Evolutionary conservation across 1,140 invertebrate genomes (phyloP), one percentile per base, ranked within the genome.

Genomic region (Eriosoma lanigerum): DNA sequence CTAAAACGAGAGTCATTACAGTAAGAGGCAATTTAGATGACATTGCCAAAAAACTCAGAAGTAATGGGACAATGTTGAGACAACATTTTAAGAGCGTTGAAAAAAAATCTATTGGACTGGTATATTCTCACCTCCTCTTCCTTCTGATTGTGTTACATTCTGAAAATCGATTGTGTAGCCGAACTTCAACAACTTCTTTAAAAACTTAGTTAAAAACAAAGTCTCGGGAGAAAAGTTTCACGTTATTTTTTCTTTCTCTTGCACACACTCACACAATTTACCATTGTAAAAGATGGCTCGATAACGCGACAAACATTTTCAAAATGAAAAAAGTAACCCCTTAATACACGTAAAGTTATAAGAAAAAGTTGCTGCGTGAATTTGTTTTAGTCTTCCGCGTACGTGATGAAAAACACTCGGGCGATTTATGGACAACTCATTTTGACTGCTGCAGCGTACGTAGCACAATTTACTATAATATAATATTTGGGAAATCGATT

Each of bases 121-220:
- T 19, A 21, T n/a, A n/a, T 24, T 46, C 24, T 50, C 46, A 70
- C 21, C 46, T 72, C 46, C 24, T 29, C 26, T 26, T 50, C 21
- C 5, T 44, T 68, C 21, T 70, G 44, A 70, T 66, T 21, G 64
- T 48, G 64, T 68, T 48, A 73, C 72, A 58, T 5, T 54, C 26
- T 8, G 24, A 19, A 56, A 58, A 76, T 76, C 73, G 52, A 76
- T 76, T 29, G 73, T 46, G 56, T 60, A 44, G 21, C 38, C 38
- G 6, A 48, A 78, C 75, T 78, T 78, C 54, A 78, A 58, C 54
- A 62, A 78, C 32, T 56, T 48, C 32, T 29, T 78, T 78, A 29
- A 46, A 58, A 78, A 78, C 52, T 60, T 78, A 62, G 75, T 78
- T 78, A 78, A 78, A 78, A 78, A 78, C 75, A 62, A 60, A 62